phyloP scores from a whole-genome alignment of 1,140 invertebrate genomes.

The Cylas formicarius region DNA sequence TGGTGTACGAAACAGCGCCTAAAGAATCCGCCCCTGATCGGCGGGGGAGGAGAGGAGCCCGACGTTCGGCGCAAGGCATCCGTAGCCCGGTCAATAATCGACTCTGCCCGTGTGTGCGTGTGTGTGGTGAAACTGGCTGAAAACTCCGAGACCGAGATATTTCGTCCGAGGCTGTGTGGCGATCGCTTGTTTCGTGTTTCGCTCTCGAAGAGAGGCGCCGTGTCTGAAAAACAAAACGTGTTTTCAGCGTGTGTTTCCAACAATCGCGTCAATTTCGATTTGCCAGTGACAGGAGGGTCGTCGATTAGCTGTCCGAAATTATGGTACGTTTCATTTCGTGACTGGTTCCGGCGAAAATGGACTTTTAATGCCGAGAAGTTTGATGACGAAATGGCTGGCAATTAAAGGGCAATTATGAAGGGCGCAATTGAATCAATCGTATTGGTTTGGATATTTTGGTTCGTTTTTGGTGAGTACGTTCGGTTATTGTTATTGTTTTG shows the following conservation, averaged over 20 bases:
- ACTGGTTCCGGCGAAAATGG: conserved; percentile 1
- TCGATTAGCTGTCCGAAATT: no score
- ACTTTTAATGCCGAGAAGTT: conserved; percentile 4
- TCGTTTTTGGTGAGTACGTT: conserved; percentile 30
- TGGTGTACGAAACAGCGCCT: no score
- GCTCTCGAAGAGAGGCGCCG: conserved; percentile 1
- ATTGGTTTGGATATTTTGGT: conserved; percentile 32
- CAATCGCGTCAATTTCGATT: neutral
- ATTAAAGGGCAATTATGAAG: conserved; percentile 25
- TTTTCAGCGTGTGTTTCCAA: neutral
- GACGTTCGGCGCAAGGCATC: conserved; percentile 33
- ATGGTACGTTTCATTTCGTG: no score
- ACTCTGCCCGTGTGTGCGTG: conserved; percentile 10
- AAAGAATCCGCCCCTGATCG: conserved; percentile 25
- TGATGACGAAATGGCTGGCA: conserved; percentile 4
- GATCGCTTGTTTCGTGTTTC: conserved; percentile 7
- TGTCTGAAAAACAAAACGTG: neutral
- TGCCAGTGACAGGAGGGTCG: conserved; percentile 1
- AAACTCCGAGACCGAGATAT: conserved; percentile 16
- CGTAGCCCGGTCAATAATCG: conserved; percentile 34
- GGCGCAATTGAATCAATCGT: conserved; percentile 17
- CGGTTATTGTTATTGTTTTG: no score
- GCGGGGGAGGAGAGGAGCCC: conserved; percentile 17
- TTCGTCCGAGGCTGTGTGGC: conserved; percentile 12
- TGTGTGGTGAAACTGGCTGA: conserved; percentile 10